Base-by-base conservation (phyloP, 92 coral and sea anemone species). In the Ricordea florida region DNA sequence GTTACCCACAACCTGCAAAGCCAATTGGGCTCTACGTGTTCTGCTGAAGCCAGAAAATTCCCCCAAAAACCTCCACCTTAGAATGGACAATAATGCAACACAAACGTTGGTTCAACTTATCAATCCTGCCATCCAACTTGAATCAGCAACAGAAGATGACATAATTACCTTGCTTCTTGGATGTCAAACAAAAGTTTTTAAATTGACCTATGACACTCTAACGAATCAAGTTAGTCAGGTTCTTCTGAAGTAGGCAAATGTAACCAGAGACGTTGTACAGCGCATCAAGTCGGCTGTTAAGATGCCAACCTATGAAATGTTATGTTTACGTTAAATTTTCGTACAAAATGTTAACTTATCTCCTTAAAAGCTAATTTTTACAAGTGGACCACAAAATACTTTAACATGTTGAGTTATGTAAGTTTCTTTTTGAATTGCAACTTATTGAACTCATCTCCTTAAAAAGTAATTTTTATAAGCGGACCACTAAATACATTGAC, bases 141-240 rank as follows among this genome's bases (percentile, higher is more conserved):
- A 57, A 73, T 73, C 76, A 38, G 32, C 78, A 24, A 78, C 78
- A 57, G 77, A 78, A 66, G 69, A 78, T 49, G 76, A 78, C 2
- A 66, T 78, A 17, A 78, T 66, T 66, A 44, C 56, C 58, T 46
- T 67, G 30, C 62, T 79, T 21, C 85, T 79, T 48, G 58, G n/a
- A n/a, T n/a, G n/a, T n/a, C n/a, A n/a, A n/a, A n/a, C n/a, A 81
- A 81, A 53, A 72, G 40, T 59, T 60, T 62, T 81, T 24, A 72
- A 45, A 36, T 80, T 71, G 68, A 80, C 73, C 72, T 80, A 70
- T 50, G 73, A 80, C 62, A 45, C 74, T 61, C 48, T 80, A 25
- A 70, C 72, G 23, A 45, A 59, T 55, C 80, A 80, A 80, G 69
- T 80, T 37, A 59, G 59, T 37, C 64, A 69, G 69, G 46, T 70